Evolutionary conservation across 2,113 vertebrate species (phyloP).

Genomic region (Kryptolebias marmoratus): DNA sequence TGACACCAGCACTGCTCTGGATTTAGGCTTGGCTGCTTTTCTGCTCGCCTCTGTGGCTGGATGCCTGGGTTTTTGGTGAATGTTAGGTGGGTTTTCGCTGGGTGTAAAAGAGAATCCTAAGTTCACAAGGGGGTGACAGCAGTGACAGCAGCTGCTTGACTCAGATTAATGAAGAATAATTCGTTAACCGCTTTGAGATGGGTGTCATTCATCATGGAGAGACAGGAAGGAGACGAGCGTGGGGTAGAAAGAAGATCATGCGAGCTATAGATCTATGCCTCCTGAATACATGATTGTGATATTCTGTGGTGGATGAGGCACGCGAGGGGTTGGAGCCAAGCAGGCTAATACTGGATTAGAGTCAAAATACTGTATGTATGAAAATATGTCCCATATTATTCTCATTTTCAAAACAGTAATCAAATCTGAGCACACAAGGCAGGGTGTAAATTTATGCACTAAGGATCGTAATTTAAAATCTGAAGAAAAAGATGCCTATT

Average conservation of each 20-base stretch:
- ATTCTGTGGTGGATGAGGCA: slow-evolving; percentile 29
- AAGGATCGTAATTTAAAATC: not conserved
- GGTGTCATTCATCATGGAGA: slow-evolving; percentile 68
- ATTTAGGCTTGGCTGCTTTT: slow-evolving; percentile 25
- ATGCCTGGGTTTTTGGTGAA: slow-evolving; percentile 5
- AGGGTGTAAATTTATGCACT: not conserved
- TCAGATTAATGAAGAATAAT: slow-evolving; percentile 77
- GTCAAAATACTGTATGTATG: slow-evolving; percentile 20
- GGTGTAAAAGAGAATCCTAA: slow-evolving; percentile 22
- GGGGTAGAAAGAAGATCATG: slow-evolving; percentile 24
- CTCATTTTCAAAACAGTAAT: not conserved
- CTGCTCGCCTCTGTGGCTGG: slow-evolving; percentile 10
- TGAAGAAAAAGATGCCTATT: not conserved
- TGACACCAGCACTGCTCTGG: slow-evolving; percentile 46
- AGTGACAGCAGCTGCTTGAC: slow-evolving; percentile 54
- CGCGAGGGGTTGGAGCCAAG: slow-evolving; percentile 40
- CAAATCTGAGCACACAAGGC: not conserved
- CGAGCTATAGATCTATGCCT: slow-evolving; percentile 28
- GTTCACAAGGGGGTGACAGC: slow-evolving; percentile 14
- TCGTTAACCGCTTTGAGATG: slow-evolving; percentile 58
- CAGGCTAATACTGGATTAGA: slow-evolving; percentile 66
- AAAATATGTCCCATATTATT: slow-evolving; percentile 1
- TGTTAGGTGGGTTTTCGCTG: slow-evolving; percentile 20
- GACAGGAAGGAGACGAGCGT: slow-evolving; percentile 19
- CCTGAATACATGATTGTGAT: slow-evolving; percentile 47